Evolutionary conservation across 2,797 vertebrate genomes (phyloP), one percentile per base, ranked within the genome.

Genomic region (Rhinatrema bivittatum): DNA sequence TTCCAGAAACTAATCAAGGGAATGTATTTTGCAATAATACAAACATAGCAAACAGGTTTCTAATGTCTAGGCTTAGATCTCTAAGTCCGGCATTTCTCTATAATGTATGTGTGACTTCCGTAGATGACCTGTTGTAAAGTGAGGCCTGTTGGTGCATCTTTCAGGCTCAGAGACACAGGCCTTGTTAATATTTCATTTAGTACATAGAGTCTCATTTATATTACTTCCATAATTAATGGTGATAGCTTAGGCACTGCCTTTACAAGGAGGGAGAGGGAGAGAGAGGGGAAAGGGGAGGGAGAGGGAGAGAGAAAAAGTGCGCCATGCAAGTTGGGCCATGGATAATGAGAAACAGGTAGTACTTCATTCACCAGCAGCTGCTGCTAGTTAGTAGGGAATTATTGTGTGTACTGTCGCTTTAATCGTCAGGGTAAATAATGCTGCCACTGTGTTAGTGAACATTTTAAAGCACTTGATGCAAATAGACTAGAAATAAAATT

Each of bases 291-390:
- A 76, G 69, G 68, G 74, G 75, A 84, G n/a, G n/a, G n/a, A n/a
- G n/a, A n/a, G 77, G 80, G 78, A 76, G 69, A 68, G n/a, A n/a
- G n/a, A n/a, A n/a, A n/a, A n/a, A n/a, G n/a, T n/a, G n/a, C n/a
- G n/a, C n/a, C 56, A 68, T 68, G 68, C 81, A 81, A 84, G 71
- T 87, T 76, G 87, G 85, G 78, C 56, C 46, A 76, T 59, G 74
- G 76, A 70, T 76, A 85, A 87, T 76, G 80, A 88, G 82, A 84
- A 82, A 85, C 79, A 67, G 69, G 82, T 84, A 84, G 79, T 78
- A 86, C 82, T 87, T 91, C 84, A 85, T 87, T 87, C 89, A 87
- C 86, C 82, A 84, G 82, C 84, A 87, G 86, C 81, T 85, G 86
- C 73, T 69, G 60, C 75, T 88, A 86, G 87, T 82, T 86, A 80